Evolutionary conservation across 1,140 invertebrate species (phyloP).

Genomic region (Zophobas atratus): DNA sequence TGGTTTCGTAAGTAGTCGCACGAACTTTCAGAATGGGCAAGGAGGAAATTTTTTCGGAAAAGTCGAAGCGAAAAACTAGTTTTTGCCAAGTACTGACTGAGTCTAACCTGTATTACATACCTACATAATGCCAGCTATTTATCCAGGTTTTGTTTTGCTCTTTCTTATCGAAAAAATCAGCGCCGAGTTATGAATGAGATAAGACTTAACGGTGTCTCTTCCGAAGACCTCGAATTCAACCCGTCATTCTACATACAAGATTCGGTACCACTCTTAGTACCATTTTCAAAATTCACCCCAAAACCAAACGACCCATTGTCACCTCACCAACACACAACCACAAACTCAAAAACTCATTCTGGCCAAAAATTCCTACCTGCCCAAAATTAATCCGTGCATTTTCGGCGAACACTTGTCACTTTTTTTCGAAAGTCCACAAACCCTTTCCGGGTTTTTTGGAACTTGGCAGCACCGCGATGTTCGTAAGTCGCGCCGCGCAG

Average conservation of each 20-base stretch:
- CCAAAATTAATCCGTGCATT: constrained; percentile 52
- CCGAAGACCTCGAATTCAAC: background rate
- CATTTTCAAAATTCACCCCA: background rate
- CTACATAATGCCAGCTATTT: constrained; percentile 22
- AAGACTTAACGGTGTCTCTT: background rate
- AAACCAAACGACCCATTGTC: background rate
- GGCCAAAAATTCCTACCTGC: constrained; percentile 20
- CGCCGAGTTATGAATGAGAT: constrained; percentile 1
- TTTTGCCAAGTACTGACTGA: background rate
- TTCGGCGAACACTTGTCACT: constrained; percentile 10
- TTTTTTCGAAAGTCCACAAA: background rate
- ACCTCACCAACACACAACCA: no score
- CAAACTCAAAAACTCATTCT: no score
- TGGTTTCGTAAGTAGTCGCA: constrained; percentile 31
- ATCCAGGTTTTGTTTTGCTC: background rate
- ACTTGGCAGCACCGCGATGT: constrained; percentile 24
- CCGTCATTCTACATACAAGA: no score
- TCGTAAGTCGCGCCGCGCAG: constrained; percentile 41
- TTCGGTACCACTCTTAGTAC: background rate
- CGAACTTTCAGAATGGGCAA: constrained; percentile 10
- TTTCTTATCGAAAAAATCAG: constrained; percentile 19
- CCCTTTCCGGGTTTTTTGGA: background rate
- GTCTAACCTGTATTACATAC: constrained; percentile 36
- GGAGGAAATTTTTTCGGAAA: constrained; percentile 11
- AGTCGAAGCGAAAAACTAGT: constrained; percentile 15